Evolutionary conservation across 2,888 invertebrate species (phyloP).

Genomic region (Arctia plantaginis): DNA sequence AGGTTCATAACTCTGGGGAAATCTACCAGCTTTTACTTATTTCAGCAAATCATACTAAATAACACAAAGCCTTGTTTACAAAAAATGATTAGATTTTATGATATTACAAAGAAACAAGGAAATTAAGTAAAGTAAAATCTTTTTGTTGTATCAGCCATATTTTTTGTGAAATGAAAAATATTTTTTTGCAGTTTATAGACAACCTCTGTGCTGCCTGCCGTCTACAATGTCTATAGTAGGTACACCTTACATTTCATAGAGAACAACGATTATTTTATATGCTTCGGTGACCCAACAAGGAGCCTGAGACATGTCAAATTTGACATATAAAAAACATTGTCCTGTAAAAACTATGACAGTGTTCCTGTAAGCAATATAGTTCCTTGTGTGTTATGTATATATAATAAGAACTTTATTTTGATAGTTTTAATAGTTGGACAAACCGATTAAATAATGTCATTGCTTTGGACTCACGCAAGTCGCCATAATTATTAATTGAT

Average conservation of each 20-base stretch:
- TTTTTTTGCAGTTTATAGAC: background rate
- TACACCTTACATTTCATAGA: background rate
- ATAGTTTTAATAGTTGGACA: too few species aligned
- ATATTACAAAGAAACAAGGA: background rate
- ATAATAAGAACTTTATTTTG: too few species aligned
- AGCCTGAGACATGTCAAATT: background rate
- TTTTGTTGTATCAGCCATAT: background rate
- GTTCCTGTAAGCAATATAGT: background rate
- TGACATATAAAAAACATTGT: too few species aligned
- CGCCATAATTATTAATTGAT: background rate
- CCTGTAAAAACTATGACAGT: background rate
- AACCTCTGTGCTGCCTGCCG: background rate
- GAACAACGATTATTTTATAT: background rate
- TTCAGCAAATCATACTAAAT: slow-evolving; percentile 57
- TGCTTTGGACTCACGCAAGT: background rate
- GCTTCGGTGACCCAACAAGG: background rate
- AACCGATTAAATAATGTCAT: background rate
- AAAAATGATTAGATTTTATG: slow-evolving; percentile 15
- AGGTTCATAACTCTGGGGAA: slow-evolving; percentile 52
- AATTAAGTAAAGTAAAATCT: background rate
- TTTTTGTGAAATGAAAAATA: too few species aligned
- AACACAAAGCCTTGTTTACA: slow-evolving; percentile 36
- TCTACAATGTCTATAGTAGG: background rate
- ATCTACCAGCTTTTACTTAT: slow-evolving; percentile 57
- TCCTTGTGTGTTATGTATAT: too few species aligned